Conservation (phyloP, 2,797 vertebrate species). For the Cossypha niveicapilla region DNA sequence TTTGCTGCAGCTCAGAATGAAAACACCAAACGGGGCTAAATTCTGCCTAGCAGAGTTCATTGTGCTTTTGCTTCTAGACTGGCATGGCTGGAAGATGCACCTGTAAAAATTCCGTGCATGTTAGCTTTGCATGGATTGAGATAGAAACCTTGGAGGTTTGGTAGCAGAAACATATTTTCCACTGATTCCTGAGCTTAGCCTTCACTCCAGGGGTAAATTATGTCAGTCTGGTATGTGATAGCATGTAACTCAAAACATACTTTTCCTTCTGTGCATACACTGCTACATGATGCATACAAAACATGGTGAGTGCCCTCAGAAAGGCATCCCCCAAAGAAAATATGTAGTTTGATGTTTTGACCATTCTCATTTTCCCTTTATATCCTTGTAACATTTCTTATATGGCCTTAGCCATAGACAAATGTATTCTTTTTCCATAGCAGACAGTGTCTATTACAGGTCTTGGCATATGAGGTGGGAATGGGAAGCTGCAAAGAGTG, state of each 20-base stretch:
- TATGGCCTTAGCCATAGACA: not conserved
- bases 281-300: not conserved
- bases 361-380: not conserved
- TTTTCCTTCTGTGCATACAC: not conserved
- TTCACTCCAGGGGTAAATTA: not conserved
- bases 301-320: not conserved
- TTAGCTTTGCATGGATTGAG: not conserved
- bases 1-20: not conserved
- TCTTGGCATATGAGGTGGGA: not conserved
- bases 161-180: not conserved
- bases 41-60: not conserved
- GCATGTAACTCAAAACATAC: not conserved
- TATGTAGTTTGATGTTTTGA: not conserved
- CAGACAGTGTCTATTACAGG: not conserved
- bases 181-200: not conserved
- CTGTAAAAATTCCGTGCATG: not conserved
- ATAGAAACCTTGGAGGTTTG: not conserved
- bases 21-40: not conserved
- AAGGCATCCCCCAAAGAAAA: not conserved
- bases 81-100: not conserved
- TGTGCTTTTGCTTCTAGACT: not conserved
- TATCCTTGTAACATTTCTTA: not conserved
- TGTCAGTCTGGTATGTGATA: not conserved
- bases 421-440: rapidly evolving
- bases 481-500: not conserved